phyloP scores from a whole-genome alignment of 2,888 invertebrate genomes.

The Coelopa pilipes region DNA sequence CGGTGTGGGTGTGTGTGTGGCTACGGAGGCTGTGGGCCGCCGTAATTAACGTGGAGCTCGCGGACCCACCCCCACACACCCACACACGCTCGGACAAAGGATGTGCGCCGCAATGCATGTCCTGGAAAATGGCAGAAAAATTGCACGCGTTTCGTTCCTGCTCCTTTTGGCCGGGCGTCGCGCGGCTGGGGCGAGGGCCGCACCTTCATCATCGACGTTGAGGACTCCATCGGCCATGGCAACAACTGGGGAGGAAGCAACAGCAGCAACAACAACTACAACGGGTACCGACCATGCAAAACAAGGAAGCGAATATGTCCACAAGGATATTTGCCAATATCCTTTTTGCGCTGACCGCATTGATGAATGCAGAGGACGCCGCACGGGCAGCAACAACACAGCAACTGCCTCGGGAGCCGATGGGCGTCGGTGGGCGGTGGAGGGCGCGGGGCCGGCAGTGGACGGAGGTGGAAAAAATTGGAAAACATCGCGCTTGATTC shows the following conservation, averaged over 20 bases:
- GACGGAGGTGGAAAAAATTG: slow-evolving; percentile 21
- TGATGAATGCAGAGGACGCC: slow-evolving; percentile 25
- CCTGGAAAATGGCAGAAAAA: slow-evolving; percentile 19
- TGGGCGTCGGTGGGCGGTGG: too few species aligned
- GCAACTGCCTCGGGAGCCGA: too few species aligned
- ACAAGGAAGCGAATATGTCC: slow-evolving; percentile 34
- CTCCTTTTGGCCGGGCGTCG: too few species aligned
- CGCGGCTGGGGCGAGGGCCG: neutral
- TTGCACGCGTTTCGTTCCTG: slow-evolving; percentile 18
- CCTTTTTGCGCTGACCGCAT: slow-evolving; percentile 36
- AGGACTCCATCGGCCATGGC: slow-evolving; percentile 44
- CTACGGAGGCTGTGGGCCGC: slow-evolving; percentile 25
- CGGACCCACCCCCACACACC: slow-evolving; percentile 9
- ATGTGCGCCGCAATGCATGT: slow-evolving; percentile 25
- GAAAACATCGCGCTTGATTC: slow-evolving; percentile 47
- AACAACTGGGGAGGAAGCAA: slow-evolving; percentile 6
- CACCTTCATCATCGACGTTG: slow-evolving; percentile 46
- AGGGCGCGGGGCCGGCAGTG: neutral
- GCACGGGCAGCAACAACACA: neutral
- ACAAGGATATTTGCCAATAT: slow-evolving; percentile 43
- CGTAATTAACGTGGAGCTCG: slow-evolving; percentile 41
- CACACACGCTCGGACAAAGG: neutral
- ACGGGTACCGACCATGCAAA: slow-evolving; percentile 9
- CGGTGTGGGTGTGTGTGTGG: slow-evolving; percentile 16
- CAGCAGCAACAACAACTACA: slow-evolving; percentile 17